A percentile compares a stretch with the other conserved stretches of the same genome.
phyloP scores from a whole-genome alignment of 2,113 vertebrate genomes.

The Merops nubicus region DNA sequence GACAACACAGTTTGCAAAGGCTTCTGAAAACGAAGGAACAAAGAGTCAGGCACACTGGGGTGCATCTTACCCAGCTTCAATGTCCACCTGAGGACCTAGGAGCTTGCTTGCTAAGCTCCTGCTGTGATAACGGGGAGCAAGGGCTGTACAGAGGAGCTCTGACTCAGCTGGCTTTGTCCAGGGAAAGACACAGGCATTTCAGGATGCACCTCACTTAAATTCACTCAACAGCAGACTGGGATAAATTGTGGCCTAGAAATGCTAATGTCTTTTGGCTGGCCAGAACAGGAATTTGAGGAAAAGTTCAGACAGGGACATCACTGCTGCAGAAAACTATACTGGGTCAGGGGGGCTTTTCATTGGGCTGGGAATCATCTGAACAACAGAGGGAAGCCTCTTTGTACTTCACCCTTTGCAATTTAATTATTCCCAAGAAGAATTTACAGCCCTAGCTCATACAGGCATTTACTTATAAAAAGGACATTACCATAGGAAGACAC shows the following conservation, averaged over 20 bases:
- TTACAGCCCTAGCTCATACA: background rate
- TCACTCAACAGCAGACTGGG: background rate
- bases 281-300: fast-evolving
- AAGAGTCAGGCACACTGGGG: background rate
- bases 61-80: background rate
- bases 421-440: background rate
- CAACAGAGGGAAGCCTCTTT: background rate
- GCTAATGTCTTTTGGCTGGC: background rate
- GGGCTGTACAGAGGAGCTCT: background rate
- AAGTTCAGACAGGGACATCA: background rate
- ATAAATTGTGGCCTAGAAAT: background rate
- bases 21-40: background rate
- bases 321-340: background rate
- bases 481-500: background rate
- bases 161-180: background rate
- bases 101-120: background rate
- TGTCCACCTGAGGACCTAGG: background rate
- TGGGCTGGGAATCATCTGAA: background rate
- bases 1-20: background rate
- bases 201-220: background rate
- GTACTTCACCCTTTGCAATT: background rate
- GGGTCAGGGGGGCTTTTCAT: background rate
- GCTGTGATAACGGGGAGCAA: background rate
- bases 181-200: background rate
- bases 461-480: background rate